Conservation (phyloP, 1,140 invertebrate genomes). For the Trissolcus basalis region DNA sequence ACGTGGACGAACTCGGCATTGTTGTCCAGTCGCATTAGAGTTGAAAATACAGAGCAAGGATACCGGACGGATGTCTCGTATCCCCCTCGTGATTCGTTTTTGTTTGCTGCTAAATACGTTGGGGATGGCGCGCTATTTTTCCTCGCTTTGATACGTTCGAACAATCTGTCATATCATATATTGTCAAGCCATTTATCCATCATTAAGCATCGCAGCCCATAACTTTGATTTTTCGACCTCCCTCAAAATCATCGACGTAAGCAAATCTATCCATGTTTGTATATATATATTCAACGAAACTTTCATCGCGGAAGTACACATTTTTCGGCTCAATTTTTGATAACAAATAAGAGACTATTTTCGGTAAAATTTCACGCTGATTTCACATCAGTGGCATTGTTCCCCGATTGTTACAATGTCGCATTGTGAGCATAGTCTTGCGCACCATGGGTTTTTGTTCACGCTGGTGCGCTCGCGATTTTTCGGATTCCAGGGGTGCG, state of each 20-base stretch:
- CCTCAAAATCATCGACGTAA: background rate
- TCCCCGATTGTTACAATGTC: conserved; percentile 64
- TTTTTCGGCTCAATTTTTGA: background rate
- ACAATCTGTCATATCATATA: conserved; percentile 44
- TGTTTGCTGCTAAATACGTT: conserved; percentile 56
- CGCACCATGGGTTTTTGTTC: conserved; percentile 61
- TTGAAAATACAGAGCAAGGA: conserved; percentile 55
- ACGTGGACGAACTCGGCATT: conserved; percentile 61
- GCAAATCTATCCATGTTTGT: background rate
- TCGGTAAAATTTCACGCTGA: conserved; percentile 48
- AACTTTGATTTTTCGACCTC: background rate
- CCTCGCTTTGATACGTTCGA: conserved; percentile 34
- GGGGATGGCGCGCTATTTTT: conserved; percentile 45
- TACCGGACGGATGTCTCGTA: conserved; percentile 44
- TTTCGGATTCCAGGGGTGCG: conserved; percentile 32
- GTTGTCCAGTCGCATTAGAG: conserved; percentile 68
- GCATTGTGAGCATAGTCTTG: conserved; percentile 69
- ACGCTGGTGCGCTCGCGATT: conserved; percentile 43
- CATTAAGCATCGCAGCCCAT: conserved; percentile 4
- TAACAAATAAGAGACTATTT: conserved; percentile 35
- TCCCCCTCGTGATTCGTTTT: conserved; percentile 52
- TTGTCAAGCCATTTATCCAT: conserved; percentile 15
- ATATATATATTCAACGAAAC: no score
- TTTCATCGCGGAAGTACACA: no score
- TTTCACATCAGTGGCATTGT: conserved; percentile 58